phyloP scores from a whole-genome alignment of 1,140 invertebrate species.

The Pogonus chalceus region DNA sequence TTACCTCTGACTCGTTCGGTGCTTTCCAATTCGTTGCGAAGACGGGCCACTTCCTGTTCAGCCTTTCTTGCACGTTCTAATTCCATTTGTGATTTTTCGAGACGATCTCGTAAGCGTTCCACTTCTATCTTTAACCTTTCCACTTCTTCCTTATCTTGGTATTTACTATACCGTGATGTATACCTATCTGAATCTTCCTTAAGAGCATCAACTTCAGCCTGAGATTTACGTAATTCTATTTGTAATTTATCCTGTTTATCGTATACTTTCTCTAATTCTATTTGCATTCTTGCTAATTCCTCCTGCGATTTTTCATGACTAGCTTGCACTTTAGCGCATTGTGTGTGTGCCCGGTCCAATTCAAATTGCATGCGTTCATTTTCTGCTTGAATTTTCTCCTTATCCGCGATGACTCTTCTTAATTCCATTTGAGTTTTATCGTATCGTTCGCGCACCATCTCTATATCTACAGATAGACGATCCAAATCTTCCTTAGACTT shows the following conservation, averaged over 20 bases:
- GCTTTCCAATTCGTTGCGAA: conserved; percentile 61
- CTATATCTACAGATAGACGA: conserved; percentile 61
- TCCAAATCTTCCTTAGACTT: conserved; percentile 84
- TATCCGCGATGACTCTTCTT: conserved; percentile 68
- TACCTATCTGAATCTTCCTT: conserved; percentile 64
- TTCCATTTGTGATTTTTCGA: conserved; percentile 71
- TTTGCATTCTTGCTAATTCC: conserved; percentile 72
- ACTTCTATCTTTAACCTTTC: conserved; percentile 72
- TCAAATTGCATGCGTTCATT: conserved; percentile 78
- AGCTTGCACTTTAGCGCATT: conserved; percentile 70
- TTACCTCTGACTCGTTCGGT: conserved; percentile 70
- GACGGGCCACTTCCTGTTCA: conserved; percentile 52
- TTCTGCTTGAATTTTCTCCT: conserved; percentile 75
- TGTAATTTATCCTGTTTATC: conserved; percentile 81
- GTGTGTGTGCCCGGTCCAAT: conserved; percentile 69
- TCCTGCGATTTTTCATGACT: conserved; percentile 81
- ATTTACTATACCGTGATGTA: conserved; percentile 63
- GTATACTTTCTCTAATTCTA: conserved; percentile 82
- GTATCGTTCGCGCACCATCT: conserved; percentile 80
- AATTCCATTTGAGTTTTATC: conserved; percentile 81
- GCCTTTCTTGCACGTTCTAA: conserved; percentile 60
- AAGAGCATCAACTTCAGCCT: conserved; percentile 62
- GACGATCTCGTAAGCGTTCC: conserved; percentile 68
- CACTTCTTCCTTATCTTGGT: conserved; percentile 66
- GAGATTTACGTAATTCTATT: conserved; percentile 68